Evolutionary conservation across 2,113 vertebrate species (phyloP), one percentile per base, ranked within the genome.

Genomic region (Zosterops japonicus): DNA sequence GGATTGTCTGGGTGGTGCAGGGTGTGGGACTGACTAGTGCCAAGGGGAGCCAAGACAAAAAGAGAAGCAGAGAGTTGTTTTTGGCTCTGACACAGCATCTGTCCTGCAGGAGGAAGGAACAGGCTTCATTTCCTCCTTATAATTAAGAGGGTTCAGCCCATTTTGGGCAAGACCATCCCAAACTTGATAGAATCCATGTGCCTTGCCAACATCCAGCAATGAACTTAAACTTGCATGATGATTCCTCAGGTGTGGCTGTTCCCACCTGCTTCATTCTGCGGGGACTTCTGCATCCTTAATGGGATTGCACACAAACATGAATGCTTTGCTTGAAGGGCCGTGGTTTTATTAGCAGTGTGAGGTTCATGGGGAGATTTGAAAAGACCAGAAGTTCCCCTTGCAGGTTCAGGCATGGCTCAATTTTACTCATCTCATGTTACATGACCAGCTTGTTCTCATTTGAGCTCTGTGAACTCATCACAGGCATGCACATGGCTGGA

Each of bases 251-350:
- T 46, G 6, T 47, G 27, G 50, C 36, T 77, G 25, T 39, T 88
- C 46, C 49, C 42, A 25, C 1, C 2, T 76, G 24, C 64, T 41
- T 77, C 16, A 10, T 87, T 71, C 69, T 90, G 23, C 35, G 47
- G 20, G 24, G 31, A 53, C 9, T 49, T 78, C 65, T 89, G 33
- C 24, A 42, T 16, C 24, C 36, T 42, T 76, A 68, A 28, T 79
- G 64, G 76, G 27, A 63, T 27, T 63, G n/a, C 17, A 41, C 24
- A 67, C 17, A 83, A 59, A 15, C 20, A 41, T 25, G 59, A 75
- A 67, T 41, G 24, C 47, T 71, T 70, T 64, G 12, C 60, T 83
- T 0, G 0, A 55, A 64, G 44, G 8, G 8, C n/a, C 3, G 0
- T 39, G 22, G 15, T 8, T 52, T 71, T 91, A 33, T 82, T 21